Evolutionary conservation across 2,888 invertebrate species (phyloP), one percentile per base, ranked within the genome.

Genomic region (Lochmaea crataegi): DNA sequence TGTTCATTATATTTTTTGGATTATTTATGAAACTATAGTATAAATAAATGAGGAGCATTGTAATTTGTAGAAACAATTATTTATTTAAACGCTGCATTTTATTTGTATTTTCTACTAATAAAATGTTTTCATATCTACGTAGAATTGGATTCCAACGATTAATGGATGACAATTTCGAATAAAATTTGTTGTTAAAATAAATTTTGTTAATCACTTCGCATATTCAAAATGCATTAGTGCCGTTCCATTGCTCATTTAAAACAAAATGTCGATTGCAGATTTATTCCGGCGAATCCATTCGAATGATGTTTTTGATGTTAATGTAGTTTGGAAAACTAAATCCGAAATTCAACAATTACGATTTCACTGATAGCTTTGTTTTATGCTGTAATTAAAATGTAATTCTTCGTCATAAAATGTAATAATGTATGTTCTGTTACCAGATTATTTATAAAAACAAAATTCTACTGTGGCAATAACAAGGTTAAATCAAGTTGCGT

Each of bases 251-350:
- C 16, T 53, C 53, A 53, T 53, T 53, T 2, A 10, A 53, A 53
- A 53, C 10, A 53, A 53, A 53, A 16, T 53, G 53, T 53, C 53
- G 18, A 53, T 53, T 53, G 18, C 53, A 53, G 53, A 53, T 53
- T 53, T 53, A 53, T 53, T 53, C 16, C 18, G 53, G 18, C 16
- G 18, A 53, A 18, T 53, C 16, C 16, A 53, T 53, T 53, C 16
- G 16, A 53, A n/a, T 53, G 16, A 18, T 53, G 53, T 53, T 53
- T 53, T 53, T 53, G 53, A 53, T 53, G 53, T 53, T 53, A 53
- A 53, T 53, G 53, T 16, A 16, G 16, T 53, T 53, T 53, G 53
- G 18, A 53, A 53, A 53, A 53, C 53, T 18, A 10, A 53, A 53
- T 53, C 16, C 16, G 10, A 18, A 53, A 53, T 53, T 53, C 18